phyloP scores from a whole-genome alignment of 1,140 invertebrate species.

The Panagrolaimus sp. region DNA sequence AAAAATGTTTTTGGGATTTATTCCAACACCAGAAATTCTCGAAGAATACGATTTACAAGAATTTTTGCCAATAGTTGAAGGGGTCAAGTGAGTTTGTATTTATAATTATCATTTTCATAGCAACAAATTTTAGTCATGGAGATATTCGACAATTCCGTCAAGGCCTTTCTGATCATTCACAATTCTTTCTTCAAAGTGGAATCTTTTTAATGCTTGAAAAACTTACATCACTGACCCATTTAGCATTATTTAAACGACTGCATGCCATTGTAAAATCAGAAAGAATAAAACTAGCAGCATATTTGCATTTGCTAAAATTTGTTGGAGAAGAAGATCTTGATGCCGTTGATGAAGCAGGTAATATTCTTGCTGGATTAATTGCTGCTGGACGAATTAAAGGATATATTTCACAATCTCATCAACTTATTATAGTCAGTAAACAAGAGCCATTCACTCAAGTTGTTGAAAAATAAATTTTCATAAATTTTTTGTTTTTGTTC shows the following conservation, averaged over 20 bases:
- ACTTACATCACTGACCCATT: conserved; percentile 76
- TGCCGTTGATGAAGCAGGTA: neutral
- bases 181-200: conserved; percentile 86
- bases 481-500: no score
- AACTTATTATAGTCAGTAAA: conserved; percentile 93
- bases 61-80: conserved; percentile 75
- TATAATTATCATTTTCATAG: neutral
- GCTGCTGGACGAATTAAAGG: conserved; percentile 67
- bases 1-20: conserved; percentile 87
- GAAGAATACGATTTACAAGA: conserved; percentile 79
- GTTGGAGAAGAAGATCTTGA: conserved; percentile 1
- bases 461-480: conserved; percentile 2
- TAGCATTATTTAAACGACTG: neutral
- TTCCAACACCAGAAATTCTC: conserved; percentile 74
- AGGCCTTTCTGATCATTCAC: conserved; percentile 77
- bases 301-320: neutral
- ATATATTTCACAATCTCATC: conserved; percentile 92
- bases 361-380: neutral
- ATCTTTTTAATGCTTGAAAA: conserved; percentile 95
- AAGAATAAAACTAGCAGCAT: neutral
- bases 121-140: conserved; percentile 67
- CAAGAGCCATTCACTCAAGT: conserved; percentile 80
- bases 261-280: neutral
- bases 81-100: conserved; percentile 40
- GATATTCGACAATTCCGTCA: conserved; percentile 77